phyloP scores from a whole-genome alignment of 1,140 invertebrate species.

The Oreohelix idahoensis region DNA sequence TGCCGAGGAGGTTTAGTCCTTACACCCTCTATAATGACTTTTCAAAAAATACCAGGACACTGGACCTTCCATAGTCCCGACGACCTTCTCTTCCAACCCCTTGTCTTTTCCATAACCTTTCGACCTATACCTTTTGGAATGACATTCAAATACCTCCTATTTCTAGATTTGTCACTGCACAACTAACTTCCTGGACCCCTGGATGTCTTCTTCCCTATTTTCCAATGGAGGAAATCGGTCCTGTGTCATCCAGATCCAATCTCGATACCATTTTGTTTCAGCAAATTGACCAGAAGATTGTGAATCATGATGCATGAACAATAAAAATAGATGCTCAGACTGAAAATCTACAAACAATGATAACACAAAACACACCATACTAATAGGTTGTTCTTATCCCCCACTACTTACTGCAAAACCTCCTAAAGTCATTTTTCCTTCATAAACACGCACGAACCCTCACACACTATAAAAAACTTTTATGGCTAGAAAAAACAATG shows the following conservation, averaged over 20 bases:
- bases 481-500: too few species aligned
- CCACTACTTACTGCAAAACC: too few species aligned
- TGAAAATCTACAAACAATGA: too few species aligned
- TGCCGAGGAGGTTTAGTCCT: slow-evolving; percentile 66
- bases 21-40: slow-evolving; percentile 70
- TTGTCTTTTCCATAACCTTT: slow-evolving; percentile 75
- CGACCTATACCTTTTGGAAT: slow-evolving; percentile 74
- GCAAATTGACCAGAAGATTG: too few species aligned
- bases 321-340: too few species aligned
- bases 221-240: slow-evolving; percentile 62
- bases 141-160: slow-evolving; percentile 75
- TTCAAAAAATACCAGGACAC: slow-evolving; percentile 61
- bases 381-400: too few species aligned
- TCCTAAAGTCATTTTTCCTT: too few species aligned
- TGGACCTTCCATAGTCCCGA: slow-evolving; percentile 74
- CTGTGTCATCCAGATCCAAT: slow-evolving; percentile 60
- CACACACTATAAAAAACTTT: too few species aligned
- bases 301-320: too few species aligned
- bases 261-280: slow-evolving; percentile 42
- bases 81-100: slow-evolving; percentile 78
- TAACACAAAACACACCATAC: too few species aligned
- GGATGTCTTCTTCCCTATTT: slow-evolving; percentile 46
- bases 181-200: background rate
- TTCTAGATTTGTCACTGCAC: slow-evolving; percentile 51
- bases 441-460: too few species aligned